phyloP scores from a whole-genome alignment of 2,888 invertebrate genomes.

The Microctonus hyperodae region DNA sequence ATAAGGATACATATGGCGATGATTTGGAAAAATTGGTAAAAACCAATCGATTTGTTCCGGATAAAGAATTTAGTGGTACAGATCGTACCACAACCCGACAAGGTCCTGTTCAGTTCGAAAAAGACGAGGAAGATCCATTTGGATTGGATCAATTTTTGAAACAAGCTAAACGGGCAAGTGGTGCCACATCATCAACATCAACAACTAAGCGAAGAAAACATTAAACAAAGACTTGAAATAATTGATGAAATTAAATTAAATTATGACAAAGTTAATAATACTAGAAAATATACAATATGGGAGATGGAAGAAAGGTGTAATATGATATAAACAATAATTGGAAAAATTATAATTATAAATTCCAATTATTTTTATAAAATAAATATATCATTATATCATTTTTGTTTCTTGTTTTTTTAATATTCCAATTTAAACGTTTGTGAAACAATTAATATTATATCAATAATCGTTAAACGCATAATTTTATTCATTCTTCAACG shows the following conservation, averaged over 20 bases:
- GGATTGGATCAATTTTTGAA: conserved; percentile 98
- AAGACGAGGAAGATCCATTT: conserved; percentile 90
- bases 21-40: conserved; percentile 90
- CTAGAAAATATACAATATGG: background rate
- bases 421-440: background rate
- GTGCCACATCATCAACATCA: conserved; percentile 46
- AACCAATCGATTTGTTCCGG: conserved; percentile 94
- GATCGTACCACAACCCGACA: conserved; percentile 77
- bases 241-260: too few species aligned
- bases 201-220: conserved; percentile 66
- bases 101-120: conserved; percentile 97
- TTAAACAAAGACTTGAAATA: too few species aligned
- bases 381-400: background rate
- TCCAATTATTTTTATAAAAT: background rate
- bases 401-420: conserved; percentile 1
- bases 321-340: background rate
- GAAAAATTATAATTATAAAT: background rate
- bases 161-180: conserved; percentile 89
- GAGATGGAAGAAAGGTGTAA: background rate
- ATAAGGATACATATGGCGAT: conserved; percentile 89
- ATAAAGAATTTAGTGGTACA: conserved; percentile 95
- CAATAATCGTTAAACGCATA: conserved; percentile 12
- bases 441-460: conserved; percentile 9
- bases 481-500: background rate
- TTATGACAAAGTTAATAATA: background rate